Conservation (phyloP, 2,113 vertebrate species). For the Loxodonta africana region DNA sequence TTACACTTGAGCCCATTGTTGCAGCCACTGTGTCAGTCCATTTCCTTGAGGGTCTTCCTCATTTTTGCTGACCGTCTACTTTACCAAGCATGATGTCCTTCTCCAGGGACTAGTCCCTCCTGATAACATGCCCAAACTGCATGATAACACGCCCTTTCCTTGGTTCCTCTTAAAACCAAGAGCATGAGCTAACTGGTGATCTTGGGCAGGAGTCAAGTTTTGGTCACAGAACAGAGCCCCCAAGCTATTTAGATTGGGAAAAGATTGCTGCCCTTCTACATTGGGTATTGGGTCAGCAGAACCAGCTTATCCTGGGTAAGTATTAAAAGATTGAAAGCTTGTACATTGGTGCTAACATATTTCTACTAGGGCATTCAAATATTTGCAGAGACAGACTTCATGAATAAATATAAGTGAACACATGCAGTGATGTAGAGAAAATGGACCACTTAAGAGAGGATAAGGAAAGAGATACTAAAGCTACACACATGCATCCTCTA, state of each 20-base stretch:
- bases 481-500: neutral
- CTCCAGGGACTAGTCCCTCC: too few relatives aligned
- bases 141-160: neutral
- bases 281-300: too few relatives aligned
- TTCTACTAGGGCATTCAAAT: neutral
- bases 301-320: neutral
- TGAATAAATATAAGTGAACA: neutral
- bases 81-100: too few relatives aligned
- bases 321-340: neutral
- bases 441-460: neutral
- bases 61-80: too few relatives aligned
- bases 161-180: conserved; percentile 2
- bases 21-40: too few relatives aligned
- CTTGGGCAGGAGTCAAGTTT: neutral
- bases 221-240: neutral
- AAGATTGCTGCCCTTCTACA: too few relatives aligned
- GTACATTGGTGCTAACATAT: neutral
- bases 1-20: too few relatives aligned
- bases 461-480: conserved; percentile 32
- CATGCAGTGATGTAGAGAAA: neutral
- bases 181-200: neutral
- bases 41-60: too few relatives aligned
- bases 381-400: neutral
- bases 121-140: too few relatives aligned
- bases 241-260: too few relatives aligned